Base-by-base conservation (phyloP, 2,888 invertebrate genomes). In the Stenolophus ochropezus region DNA sequence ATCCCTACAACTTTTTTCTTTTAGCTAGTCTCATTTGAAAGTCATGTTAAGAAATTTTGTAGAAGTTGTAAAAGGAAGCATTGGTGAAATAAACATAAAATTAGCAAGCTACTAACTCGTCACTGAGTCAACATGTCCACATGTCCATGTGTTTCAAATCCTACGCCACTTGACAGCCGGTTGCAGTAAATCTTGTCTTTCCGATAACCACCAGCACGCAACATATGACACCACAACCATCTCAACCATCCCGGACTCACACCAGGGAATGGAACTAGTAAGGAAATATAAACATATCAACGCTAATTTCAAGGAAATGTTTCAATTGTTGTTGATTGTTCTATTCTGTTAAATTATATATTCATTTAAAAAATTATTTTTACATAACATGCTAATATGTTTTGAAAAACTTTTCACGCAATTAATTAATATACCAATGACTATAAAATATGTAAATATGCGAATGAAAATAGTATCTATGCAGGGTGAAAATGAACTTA, bases 181-280 rank as follows among this genome's bases (percentile, higher is more conserved):
- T 61, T 61, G 61, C 61, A 61, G 23, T 61, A 61, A 61, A 61
- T 61, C 61, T 61, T 61, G 23, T 61, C 61, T 61, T 23, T 23
- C 23, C 61, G 61, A 61, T 61, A 61, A 61, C 61, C 61, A 61
- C 25, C 61, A 61, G 5, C 25, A 23, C 14, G 8, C 56, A 56
- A 23, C 61, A 25, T 61, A 14, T 25, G 21, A 61, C 23, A 61
- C 23, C 6, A 16, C 3, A 53, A 3, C 49, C n/a, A 8, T 1
- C 33, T 42, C 8, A 0, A 3, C 33, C 33, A 8, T 42, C 8
- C 8, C 33, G 11, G 8, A 42, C 6, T 16, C 2, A 51, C 51
- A 16, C 0, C 14, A 51, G 14, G 16, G 18, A 1, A 51, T 0
- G 18, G 18, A 8, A 14, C 14, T 14, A 51, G 14, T 16, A 51